Base-by-base conservation (phyloP, 1,140 invertebrate genomes). In the Archivesica marissinica region DNA sequence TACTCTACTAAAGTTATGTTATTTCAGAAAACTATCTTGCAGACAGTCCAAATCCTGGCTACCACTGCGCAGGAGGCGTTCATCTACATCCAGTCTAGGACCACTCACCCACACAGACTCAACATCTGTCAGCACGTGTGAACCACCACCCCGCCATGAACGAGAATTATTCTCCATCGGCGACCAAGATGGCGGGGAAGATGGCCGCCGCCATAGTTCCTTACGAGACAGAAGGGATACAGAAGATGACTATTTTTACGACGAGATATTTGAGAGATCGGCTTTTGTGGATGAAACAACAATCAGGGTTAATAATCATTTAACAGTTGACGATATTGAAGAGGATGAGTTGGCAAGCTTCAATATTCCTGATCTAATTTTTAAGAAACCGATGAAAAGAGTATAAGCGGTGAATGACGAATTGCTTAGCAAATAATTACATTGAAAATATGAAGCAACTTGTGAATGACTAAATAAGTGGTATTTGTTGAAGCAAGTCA, bases 261-360 rank as follows among this genome's bases (percentile, higher is more conserved):
- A 79, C 39, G 77, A 79, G n/a, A 66, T 79, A 2, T 79, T 79
- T 33, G 77, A 61, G n/a, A 44, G 28, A 25, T 79, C 77, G 23
- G 77, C 56, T 0, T 79, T 79, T 50, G 77, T 79, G 15, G 77
- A 79, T 50, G 77, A 79, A 47, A 66, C 38, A 33, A 79, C 77
- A 44, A 44, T 66, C 35, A 25, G 77, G 33, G 77, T 61, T 30
- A 79, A 79, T 28, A 79, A n/a, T 41, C 61, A 79, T 39, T 47
- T 79, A 30, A 50, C 59, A 3, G 44, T 64, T 30, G 61, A 66
- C 25, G 54, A 79, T 33, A 44, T 3, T 66, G 74, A 79, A 17
- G 20, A 41, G 30, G 41, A 66, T 25, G 30, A 30, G 7, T 33
- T 77, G 25, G 54, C 33, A 1, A 38, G 52, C 20, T 44, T 66